A percentile compares a stretch with the other conserved stretches of the same genome.
phyloP scores from a whole-genome alignment of 2,797 vertebrate genomes.

The Diceros bicornis region DNA sequence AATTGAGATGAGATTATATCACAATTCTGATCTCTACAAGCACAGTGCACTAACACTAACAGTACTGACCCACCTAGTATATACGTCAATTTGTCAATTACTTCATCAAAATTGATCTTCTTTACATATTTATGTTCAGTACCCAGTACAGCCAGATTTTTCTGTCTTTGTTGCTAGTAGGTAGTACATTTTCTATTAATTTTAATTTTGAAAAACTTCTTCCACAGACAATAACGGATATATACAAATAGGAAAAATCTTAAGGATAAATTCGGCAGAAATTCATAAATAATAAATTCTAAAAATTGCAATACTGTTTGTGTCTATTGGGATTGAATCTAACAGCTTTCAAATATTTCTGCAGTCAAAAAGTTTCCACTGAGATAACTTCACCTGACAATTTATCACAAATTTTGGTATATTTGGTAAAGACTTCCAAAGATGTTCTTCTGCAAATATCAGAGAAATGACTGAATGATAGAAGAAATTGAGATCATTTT shows the following conservation, averaged over 20 bases:
- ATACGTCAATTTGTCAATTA: not conserved
- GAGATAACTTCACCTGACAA: not conserved
- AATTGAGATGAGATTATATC: not conserved
- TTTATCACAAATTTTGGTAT: not conserved
- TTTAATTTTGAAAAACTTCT: constrained; percentile 42
- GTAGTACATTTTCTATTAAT: not conserved
- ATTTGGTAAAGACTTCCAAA: not conserved
- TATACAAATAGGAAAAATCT: not conserved
- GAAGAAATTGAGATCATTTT: not conserved
- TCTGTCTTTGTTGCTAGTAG: not conserved
- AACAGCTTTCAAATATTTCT: constrained; percentile 27
- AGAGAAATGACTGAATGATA: not conserved
- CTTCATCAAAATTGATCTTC: not conserved
- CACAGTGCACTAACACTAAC: too few species aligned
- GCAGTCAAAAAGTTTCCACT: not conserved
- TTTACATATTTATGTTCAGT: not conserved
- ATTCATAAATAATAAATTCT: not conserved
- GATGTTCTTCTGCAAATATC: not conserved
- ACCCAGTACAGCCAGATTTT: not conserved
- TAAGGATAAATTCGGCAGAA: constrained; percentile 5
- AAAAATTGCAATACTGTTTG: not conserved
- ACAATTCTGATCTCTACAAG: not conserved
- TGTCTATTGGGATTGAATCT: not conserved
- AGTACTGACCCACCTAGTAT: not conserved
- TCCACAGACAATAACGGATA: not conserved